Evolutionary conservation across 2,113 vertebrate species (phyloP).

Genomic region (Callionymus lyra): DNA sequence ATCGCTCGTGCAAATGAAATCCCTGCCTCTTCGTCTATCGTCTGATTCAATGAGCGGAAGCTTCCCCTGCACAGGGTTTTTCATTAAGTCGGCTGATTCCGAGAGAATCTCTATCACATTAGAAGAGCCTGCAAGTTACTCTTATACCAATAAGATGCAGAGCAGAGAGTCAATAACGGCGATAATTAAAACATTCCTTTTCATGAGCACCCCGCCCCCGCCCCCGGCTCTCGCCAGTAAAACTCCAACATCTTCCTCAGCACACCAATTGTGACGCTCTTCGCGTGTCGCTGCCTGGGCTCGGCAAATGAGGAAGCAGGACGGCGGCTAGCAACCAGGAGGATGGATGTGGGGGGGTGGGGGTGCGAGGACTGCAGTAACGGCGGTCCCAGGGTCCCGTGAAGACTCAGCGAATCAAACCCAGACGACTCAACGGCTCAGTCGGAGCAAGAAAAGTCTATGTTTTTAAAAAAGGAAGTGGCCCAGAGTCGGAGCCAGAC

Average conservation of each 20-base stretch:
- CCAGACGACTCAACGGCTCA: constrained; percentile 21
- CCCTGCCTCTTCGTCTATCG: too few relatives aligned
- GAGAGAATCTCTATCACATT: constrained; percentile 7
- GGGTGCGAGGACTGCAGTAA: constrained; percentile 34
- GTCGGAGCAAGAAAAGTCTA: too few relatives aligned
- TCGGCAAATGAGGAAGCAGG: constrained; percentile 43
- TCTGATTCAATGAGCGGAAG: too few relatives aligned
- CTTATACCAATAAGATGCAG: constrained; percentile 14
- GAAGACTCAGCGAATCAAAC: constrained; percentile 26
- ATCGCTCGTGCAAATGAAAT: too few relatives aligned
- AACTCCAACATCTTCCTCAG: constrained; percentile 16
- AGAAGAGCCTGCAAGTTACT: constrained; percentile 9
- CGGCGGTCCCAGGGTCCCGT: constrained; percentile 28
- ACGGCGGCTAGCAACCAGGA: constrained; percentile 56
- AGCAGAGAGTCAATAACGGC: constrained; percentile 17
- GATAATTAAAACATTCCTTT: constrained; percentile 28
- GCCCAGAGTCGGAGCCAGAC: constrained; percentile 31
- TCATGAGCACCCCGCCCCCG: constrained; percentile 18
- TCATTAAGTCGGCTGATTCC: constrained; percentile 3
- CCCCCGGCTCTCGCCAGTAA: constrained; percentile 11
- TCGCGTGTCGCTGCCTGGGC: constrained; percentile 18
- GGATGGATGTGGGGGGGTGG: constrained; percentile 7
- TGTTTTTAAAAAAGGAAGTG: constrained; percentile 18
- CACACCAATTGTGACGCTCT: constrained; percentile 43
- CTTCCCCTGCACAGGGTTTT: too few relatives aligned